Evolutionary conservation across 2,888 invertebrate genomes (phyloP), one percentile per base, ranked within the genome.

Genomic region (Lasius platythorax): DNA sequence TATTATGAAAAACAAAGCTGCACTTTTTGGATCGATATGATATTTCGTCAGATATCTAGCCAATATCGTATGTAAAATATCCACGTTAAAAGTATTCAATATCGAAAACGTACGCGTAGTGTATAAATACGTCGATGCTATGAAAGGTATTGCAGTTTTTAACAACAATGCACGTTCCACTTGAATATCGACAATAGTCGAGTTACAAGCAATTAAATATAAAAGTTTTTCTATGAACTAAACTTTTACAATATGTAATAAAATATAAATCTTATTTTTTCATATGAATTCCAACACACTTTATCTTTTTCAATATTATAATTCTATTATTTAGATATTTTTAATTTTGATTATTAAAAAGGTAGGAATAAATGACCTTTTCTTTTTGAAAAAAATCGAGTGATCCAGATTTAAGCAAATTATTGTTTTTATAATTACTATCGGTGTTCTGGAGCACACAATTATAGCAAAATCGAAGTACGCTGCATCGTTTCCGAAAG

Each of bases 1-100:
- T 61, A 79, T 72, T 58, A 43, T 40, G 73, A 43, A n/a, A 61
- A 30, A 79, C 46, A 73, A 79, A 43, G 58, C 3, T 58, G 8
- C 30, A n/a, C 23, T 40, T n/a, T 40, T 43, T 18, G 15, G 11
- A 3, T 33, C 6, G 58, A 70, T 67, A 40, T 30, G 30, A 1
- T 73, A 15, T 72, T 40, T 72, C 18, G 11, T 18, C 37, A 37
- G n/a, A n/a, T 53, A 53, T 33, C n/a, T 23, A 43, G 18, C 15
- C 33, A 33, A 30, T 79, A 73, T 58, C n/a, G 9, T 18, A 56
- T n/a, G 5, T 33, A 58, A 18, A 56, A 53, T 72, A 53, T 58
- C 18, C 5, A 1, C 33, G 18, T n/a, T 70, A 46, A 23, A 61
- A 79, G 33, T 73, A 61, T 33, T 58, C 66, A 64, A 46, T 46